A percentile compares a stretch with the other conserved stretches of the same genome.
phyloP scores from a whole-genome alignment of 2,113 vertebrate genomes.

The Acanthochromis polyacanthus region DNA sequence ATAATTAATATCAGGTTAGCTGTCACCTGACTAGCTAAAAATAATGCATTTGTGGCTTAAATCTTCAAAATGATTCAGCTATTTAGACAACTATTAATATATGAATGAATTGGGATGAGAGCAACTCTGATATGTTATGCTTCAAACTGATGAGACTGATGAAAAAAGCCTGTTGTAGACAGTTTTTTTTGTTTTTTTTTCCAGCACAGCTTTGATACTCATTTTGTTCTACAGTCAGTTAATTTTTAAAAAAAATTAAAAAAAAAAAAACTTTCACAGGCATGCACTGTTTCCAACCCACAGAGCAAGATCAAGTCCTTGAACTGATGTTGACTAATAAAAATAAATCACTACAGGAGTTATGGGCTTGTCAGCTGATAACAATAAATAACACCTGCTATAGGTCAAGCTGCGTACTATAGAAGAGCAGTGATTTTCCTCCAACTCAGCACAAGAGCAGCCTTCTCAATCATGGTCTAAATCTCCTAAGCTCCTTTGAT shows the following conservation, averaged over 20 bases:
- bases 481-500: slow-evolving; percentile 64
- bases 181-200: background rate
- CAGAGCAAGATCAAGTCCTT: slow-evolving; percentile 41
- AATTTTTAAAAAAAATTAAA: background rate
- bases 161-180: background rate
- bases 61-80: background rate
- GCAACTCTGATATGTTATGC: background rate
- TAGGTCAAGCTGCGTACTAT: slow-evolving; percentile 54
- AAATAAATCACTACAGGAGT: slow-evolving; percentile 59
- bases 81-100: background rate
- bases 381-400: slow-evolving; percentile 66
- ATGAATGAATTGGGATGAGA: background rate
- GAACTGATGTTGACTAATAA: slow-evolving; percentile 56
- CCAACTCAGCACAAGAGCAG: slow-evolving; percentile 65
- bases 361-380: slow-evolving; percentile 62
- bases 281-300: slow-evolving; percentile 12
- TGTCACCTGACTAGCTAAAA: background rate
- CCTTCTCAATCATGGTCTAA: slow-evolving; percentile 53
- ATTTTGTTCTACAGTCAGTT: slow-evolving; percentile 21
- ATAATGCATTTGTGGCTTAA: background rate
- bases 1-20: background rate
- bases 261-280: slow-evolving; percentile 7
- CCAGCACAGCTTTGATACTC: background rate
- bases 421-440: slow-evolving; percentile 66
- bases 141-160: background rate